Conservation (phyloP, 2,113 vertebrate genomes). For the Strigops habroptila region DNA sequence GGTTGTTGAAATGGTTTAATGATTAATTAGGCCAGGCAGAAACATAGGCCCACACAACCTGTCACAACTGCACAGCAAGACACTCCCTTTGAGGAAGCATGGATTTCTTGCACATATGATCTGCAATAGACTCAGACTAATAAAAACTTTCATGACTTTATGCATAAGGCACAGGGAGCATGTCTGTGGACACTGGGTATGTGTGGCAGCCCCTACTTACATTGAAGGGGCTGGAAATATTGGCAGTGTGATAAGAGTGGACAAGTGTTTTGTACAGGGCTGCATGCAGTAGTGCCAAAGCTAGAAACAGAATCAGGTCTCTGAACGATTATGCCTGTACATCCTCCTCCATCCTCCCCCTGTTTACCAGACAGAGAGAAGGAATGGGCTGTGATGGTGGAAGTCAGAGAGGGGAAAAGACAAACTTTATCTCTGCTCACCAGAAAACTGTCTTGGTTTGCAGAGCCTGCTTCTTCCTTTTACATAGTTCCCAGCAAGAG, state of each 20-base stretch:
- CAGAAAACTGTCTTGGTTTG: background rate
- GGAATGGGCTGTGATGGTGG: background rate
- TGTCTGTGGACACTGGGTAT: background rate
- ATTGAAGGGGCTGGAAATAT: background rate
- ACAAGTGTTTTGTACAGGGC: background rate
- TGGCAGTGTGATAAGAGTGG: background rate
- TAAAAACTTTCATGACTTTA: background rate
- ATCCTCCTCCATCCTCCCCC: background rate
- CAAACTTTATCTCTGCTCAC: background rate
- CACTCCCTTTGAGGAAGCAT: background rate
- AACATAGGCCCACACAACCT: background rate
- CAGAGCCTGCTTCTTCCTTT: background rate
- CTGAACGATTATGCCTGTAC: background rate
- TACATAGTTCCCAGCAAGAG: background rate
- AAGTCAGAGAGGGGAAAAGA: background rate
- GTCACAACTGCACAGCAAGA: background rate
- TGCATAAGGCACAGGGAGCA: background rate
- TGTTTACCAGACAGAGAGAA: background rate
- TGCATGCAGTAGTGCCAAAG: background rate
- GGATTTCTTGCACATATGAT: background rate
- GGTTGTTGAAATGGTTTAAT: background rate
- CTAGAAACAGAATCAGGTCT: background rate
- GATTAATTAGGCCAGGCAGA: constrained; percentile 2
- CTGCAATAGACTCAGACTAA: background rate
- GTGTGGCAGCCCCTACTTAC: background rate